phyloP scores from a whole-genome alignment of 2,113 vertebrate species.

The Ibidorhyncha struthersii region DNA sequence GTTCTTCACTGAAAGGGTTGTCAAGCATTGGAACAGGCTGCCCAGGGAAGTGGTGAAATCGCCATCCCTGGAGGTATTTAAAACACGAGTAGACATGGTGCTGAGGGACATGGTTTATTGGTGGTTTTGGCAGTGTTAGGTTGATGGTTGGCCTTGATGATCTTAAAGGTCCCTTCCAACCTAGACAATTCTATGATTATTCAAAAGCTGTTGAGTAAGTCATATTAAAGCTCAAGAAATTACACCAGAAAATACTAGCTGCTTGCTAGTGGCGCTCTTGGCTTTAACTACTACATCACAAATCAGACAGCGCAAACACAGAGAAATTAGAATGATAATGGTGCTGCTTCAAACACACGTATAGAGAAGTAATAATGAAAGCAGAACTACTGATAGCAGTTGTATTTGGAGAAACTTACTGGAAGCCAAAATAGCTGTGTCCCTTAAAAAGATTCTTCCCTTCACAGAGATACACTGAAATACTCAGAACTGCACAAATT shows the following conservation, averaged over 20 bases:
- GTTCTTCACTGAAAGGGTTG: no score
- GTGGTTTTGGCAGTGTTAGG: no score
- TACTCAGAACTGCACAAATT: conserved; percentile 21
- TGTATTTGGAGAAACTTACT: not conserved
- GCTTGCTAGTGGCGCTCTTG: not conserved
- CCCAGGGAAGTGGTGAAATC: no score
- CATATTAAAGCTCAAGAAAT: not conserved
- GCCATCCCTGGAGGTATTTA: no score
- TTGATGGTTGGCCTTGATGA: no score
- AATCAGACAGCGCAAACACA: not conserved
- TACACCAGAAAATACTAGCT: not conserved
- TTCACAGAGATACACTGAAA: not conserved
- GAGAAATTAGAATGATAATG: not conserved
- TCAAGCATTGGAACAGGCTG: no score
- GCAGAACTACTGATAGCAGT: not conserved
- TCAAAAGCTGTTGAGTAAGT: not conserved
- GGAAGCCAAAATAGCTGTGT: not conserved
- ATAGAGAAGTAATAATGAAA: not conserved
- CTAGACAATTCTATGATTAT: not conserved
- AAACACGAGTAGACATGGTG: no score
- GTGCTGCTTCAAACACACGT: not conserved
- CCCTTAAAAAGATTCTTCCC: not conserved
- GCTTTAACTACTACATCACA: not conserved
- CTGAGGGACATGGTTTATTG: no score
- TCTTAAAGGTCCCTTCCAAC: no score